Evolutionary conservation across 2,797 vertebrate species (phyloP).

Genomic region (Thaleichthys pacificus): DNA sequence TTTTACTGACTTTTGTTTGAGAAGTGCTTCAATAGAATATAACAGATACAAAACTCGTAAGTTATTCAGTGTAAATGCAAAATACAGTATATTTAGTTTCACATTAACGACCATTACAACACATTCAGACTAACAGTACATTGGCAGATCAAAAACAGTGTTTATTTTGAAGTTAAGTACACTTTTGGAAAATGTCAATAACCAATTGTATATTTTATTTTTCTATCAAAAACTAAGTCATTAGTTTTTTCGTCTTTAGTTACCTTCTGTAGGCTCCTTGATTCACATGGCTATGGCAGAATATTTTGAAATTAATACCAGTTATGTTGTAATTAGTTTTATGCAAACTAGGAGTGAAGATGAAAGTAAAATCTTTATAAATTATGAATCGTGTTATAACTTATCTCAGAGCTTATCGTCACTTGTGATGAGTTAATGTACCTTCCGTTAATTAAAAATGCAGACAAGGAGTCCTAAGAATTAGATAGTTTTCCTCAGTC

Average conservation of each 20-base stretch:
- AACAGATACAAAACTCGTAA: background rate
- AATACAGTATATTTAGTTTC: background rate
- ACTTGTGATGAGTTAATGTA: constrained; percentile 77
- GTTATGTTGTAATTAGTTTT: constrained; percentile 99
- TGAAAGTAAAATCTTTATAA: constrained; percentile 98
- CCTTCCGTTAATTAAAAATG: constrained; percentile 97
- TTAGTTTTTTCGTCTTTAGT: no score
- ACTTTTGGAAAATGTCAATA: no score
- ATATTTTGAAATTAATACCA: constrained; percentile 97
- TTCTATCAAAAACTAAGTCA: constrained; percentile 38
- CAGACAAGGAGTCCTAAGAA: constrained; percentile 85
- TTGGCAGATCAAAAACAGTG: no score
- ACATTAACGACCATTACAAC: background rate
- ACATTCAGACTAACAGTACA: no score
- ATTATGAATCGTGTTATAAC: constrained; percentile 99
- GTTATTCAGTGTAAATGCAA: background rate
- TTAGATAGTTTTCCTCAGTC: constrained; percentile 49
- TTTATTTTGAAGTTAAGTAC: no score
- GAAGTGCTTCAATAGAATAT: background rate
- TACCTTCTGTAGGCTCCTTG: constrained; percentile 67
- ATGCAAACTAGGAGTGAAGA: constrained; percentile 97
- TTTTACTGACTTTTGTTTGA: background rate
- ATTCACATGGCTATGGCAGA: constrained; percentile 80
- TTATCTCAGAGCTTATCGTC: constrained; percentile 84
- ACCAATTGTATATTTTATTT: no score